phyloP scores from a whole-genome alignment of 1,140 invertebrate species.

The Diuraphis noxia region DNA sequence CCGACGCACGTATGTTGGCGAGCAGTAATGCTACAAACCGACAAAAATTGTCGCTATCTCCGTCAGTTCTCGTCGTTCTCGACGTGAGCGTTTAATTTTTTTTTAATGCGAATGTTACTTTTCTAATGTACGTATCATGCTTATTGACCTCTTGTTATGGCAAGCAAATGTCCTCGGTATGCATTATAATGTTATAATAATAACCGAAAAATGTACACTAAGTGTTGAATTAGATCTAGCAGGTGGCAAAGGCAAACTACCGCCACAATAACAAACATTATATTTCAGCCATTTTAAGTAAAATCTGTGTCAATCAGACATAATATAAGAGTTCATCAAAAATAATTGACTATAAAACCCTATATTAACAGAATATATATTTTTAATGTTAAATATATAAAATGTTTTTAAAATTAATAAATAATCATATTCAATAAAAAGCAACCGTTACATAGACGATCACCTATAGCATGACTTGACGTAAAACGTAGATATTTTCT shows the following conservation, averaged over 20 bases:
- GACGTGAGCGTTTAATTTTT: background rate
- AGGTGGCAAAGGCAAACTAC: background rate
- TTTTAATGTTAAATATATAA: background rate
- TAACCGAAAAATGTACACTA: background rate
- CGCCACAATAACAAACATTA: background rate
- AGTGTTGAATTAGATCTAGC: background rate
- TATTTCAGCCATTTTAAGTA: too few relatives aligned
- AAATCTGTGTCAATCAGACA: background rate
- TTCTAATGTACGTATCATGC: background rate
- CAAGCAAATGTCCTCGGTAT: background rate
- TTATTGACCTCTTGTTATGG: background rate
- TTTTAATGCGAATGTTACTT: background rate
- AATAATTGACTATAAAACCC: background rate
- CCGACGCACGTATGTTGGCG: constrained; percentile 43
- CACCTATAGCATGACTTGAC: background rate
- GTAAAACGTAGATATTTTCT: background rate
- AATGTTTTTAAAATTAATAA: too few relatives aligned
- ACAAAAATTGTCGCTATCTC: background rate
- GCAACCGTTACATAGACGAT: background rate
- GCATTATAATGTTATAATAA: constrained; percentile 6
- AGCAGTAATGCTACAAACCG: background rate
- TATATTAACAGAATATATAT: background rate
- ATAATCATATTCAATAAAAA: too few relatives aligned
- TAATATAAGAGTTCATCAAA: background rate
- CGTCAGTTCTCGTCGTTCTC: too few relatives aligned